These are phyloP conservation scores for Blastomussa wellsi DNA, from an alignment of 92 coral and sea anemone species.

Conservation along the genomic window DNA sequence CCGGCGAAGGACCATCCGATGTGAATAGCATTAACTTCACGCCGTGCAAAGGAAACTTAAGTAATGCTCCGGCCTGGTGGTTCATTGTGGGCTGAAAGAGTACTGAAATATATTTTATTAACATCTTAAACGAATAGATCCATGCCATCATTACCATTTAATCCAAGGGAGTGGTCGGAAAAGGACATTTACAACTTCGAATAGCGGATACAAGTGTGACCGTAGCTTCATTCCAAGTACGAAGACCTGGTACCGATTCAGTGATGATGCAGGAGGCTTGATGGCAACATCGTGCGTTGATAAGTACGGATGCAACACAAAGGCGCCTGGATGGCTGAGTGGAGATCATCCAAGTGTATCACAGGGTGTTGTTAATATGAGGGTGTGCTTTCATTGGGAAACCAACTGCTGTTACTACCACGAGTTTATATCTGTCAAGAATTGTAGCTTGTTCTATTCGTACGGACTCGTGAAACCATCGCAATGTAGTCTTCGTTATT, in stretches of 20 bases:
- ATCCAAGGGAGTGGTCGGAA: not conserved
- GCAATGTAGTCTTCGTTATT: not conserved
- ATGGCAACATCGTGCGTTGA: not conserved
- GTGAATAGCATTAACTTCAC: too few relatives aligned
- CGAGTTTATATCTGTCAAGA: not conserved
- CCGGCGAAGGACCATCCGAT: too few relatives aligned
- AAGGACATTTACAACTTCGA: not conserved
- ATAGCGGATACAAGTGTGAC: not conserved
- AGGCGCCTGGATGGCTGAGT: not conserved
- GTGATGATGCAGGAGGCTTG: not conserved
- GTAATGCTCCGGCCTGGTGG: too few relatives aligned
- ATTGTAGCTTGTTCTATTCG: not conserved
- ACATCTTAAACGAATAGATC: not conserved
- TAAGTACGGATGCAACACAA: not conserved
- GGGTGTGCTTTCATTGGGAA: not conserved
- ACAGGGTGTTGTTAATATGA: not conserved
- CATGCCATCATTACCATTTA: not conserved
- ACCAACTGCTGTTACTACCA: not conserved
- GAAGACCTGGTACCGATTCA: conserved; percentile 4
- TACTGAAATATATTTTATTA: too few relatives aligned
- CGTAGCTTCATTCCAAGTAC: not conserved
- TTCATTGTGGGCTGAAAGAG: too few relatives aligned
- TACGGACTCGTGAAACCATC: not conserved
- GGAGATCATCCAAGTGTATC: conserved; percentile 1
- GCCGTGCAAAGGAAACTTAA: too few relatives aligned